Evolutionary conservation across 2,113 vertebrate genomes (phyloP), one percentile per base, ranked within the genome.

Genomic region (Polypterus senegalus): DNA sequence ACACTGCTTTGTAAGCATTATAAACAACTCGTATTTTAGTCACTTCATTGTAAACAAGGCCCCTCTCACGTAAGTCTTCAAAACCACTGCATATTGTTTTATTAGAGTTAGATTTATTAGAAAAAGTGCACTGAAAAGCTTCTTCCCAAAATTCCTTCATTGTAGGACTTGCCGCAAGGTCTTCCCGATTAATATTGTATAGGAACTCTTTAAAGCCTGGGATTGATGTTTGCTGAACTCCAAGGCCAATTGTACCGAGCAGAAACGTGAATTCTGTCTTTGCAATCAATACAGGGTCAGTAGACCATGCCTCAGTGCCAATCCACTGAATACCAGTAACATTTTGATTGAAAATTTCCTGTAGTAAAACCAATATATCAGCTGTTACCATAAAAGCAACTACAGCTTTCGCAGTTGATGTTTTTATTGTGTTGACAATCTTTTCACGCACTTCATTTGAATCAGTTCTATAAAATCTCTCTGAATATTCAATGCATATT

Each of bases 301-400:
- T 87, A 47, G 85, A 72, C 83, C 82, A 87, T 46, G 81, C 82
- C 64, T 87, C 83, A 11, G 83, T 86, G 6, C 83, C 85, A 60
- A 87, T 77, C 85, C 85, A 87, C 60, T 83, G 82, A 53, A 83
- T 79, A 6, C 78, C 83, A 52, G 78, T 83, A 63, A 87, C 72
- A 65, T 86, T 85, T 58, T 80, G 76, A 4, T 48, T 65, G 71
- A 82, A 80, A 65, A 80, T 83, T 57, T 86, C 85, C 46, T 55
- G 76, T 54, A 87, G 47, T 57, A 87, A 83, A 1, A 80, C 81
- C 3, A 71, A 79, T 67, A 87, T 74, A 65, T 85, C 85, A 3
- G 80, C 82, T 47, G 86, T 82, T 4, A 65, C 77, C 55, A 81
- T 78, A 67, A 87, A 87, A 8, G 80, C 74, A 7, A 85, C 71